phyloP scores from a whole-genome alignment of 2,888 invertebrate genomes.

The Drymonia ruficornis region DNA sequence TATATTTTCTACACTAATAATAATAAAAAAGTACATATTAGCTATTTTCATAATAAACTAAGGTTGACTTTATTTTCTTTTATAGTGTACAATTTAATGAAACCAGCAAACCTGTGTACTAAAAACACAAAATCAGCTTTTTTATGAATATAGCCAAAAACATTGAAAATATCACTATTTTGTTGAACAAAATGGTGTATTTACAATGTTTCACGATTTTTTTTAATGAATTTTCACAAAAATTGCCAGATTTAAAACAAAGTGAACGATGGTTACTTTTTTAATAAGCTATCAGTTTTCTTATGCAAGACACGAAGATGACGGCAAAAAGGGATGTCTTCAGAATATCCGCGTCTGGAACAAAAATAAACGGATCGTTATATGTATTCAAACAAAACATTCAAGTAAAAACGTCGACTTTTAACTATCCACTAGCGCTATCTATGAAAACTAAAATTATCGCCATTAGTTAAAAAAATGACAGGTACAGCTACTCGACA shows the following conservation, averaged over 20 bases:
- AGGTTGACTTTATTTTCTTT: too few species aligned
- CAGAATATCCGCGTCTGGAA: slow-evolving; percentile 72
- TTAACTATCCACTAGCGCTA: neutral
- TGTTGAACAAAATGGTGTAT: neutral
- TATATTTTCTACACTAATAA: too few species aligned
- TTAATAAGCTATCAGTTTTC: slow-evolving; percentile 58
- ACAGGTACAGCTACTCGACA: neutral
- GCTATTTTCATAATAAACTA: too few species aligned
- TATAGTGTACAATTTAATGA: too few species aligned
- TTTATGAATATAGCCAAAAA: neutral
- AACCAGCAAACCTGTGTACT: neutral
- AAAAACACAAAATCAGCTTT: too few species aligned
- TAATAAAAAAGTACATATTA: too few species aligned
- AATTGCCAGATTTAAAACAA: neutral
- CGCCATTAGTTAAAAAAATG: too few species aligned
- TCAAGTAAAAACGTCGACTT: too few species aligned
- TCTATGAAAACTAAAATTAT: neutral
- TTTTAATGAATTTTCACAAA: neutral
- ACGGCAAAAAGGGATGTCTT: slow-evolving; percentile 69
- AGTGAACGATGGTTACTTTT: neutral
- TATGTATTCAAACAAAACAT: too few species aligned
- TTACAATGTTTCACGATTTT: neutral
- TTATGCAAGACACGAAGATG: slow-evolving; percentile 58
- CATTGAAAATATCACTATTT: neutral
- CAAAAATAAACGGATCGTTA: too few species aligned